Evolutionary conservation across 2,113 vertebrate genomes (phyloP).

Genomic region (Corythaeola cristata): DNA sequence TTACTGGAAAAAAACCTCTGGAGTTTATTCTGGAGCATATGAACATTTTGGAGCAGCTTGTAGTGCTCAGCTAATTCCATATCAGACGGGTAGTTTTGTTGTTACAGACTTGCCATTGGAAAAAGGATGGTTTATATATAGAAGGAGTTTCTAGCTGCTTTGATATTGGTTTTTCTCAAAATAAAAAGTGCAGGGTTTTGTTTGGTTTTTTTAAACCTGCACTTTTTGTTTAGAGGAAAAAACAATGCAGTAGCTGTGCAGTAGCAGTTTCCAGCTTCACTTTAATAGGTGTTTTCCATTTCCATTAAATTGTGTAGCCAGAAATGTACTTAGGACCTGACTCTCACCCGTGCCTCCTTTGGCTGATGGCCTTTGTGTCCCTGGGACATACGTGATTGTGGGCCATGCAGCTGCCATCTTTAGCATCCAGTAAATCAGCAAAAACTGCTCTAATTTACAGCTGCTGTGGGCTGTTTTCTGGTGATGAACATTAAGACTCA

Average conservation of each 20-base stretch:
- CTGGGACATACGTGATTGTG: not conserved
- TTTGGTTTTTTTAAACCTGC: not conserved
- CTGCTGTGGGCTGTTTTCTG: not conserved
- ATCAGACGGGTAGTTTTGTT: constrained; percentile 40
- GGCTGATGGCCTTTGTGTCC: not conserved
- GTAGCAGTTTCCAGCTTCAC: not conserved
- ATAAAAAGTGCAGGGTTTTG: not conserved
- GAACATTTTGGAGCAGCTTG: constrained; percentile 34
- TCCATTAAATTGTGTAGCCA: not conserved
- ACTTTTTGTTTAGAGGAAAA: not conserved
- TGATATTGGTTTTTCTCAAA: not conserved
- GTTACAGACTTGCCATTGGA: constrained; percentile 20
- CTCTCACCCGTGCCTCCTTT: not conserved
- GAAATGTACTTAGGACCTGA: not conserved
- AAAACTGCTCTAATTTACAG: not conserved
- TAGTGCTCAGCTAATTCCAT: constrained; percentile 23
- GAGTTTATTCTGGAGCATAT: constrained; percentile 54
- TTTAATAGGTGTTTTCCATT: not conserved
- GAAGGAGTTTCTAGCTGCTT: not conserved
- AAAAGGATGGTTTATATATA: constrained; percentile 27
- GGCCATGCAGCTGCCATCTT: not conserved
- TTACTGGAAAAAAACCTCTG: constrained; percentile 49
- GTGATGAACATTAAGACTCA: not conserved
- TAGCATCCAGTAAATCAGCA: not conserved
- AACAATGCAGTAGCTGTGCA: not conserved